phyloP scores from a whole-genome alignment of 92 coral and sea anemone species.

The Actinernus sp. region DNA sequence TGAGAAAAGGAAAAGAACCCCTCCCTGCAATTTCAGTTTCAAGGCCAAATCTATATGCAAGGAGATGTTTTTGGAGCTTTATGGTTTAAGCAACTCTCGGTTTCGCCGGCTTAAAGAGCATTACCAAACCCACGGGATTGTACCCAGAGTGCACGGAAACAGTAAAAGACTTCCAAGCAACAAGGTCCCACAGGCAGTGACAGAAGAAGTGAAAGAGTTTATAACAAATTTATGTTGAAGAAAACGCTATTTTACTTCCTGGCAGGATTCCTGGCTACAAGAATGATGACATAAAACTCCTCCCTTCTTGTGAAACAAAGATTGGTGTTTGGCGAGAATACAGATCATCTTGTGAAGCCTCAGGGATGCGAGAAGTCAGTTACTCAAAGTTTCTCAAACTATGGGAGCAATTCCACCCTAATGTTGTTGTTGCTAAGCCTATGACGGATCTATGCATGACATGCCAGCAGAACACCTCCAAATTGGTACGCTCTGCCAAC shows the following conservation, averaged over 20 bases:
- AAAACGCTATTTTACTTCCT: slow-evolving; percentile 43
- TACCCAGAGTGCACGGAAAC: too few relatives aligned
- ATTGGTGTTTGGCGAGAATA: slow-evolving; percentile 42
- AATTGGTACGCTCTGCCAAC: slow-evolving; percentile 57
- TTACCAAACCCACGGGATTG: too few relatives aligned
- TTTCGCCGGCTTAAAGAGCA: too few relatives aligned
- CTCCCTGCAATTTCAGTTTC: too few relatives aligned
- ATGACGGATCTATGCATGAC: slow-evolving; percentile 67
- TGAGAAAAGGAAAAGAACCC: too few relatives aligned
- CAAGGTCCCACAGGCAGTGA: slow-evolving; percentile 24
- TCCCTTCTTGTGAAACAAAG: slow-evolving; percentile 33
- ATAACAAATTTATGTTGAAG: slow-evolving; percentile 26
- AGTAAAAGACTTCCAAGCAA: too few relatives aligned
- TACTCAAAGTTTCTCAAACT: slow-evolving; percentile 41
- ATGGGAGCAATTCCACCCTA: slow-evolving; percentile 49
- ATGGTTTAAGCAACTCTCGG: too few relatives aligned
- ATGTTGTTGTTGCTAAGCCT: slow-evolving; percentile 62
- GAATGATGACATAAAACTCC: slow-evolving; percentile 26
- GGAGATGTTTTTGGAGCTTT: too few relatives aligned
- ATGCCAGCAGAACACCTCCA: slow-evolving; percentile 61
- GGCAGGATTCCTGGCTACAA: slow-evolving; percentile 40
- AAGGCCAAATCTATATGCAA: too few relatives aligned
- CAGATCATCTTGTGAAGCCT: slow-evolving; percentile 32
- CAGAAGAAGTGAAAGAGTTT: slow-evolving; percentile 13
- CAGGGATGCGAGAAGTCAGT: slow-evolving; percentile 44